These are phyloP conservation scores for Micromys minutus DNA, from an alignment of 2,113 vertebrate genomes.

Conservation along the genomic window DNA sequence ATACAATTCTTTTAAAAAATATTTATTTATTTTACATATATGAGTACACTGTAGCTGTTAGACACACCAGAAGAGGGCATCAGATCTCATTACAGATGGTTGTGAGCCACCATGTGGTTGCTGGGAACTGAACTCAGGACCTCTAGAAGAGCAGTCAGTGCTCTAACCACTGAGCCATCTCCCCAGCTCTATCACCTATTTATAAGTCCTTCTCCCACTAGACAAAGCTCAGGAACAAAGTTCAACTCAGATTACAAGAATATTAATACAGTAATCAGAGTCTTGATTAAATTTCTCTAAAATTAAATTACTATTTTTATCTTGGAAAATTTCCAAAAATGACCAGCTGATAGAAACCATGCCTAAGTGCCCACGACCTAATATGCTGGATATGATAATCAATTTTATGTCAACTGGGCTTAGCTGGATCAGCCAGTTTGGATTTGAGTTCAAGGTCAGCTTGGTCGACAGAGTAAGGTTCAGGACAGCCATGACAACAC, in stretches of 20 bases:
- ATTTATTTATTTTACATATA: too few relatives aligned
- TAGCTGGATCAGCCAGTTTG: neutral
- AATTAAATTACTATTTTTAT: neutral
- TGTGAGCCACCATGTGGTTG: too few relatives aligned
- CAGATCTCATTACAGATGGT: too few relatives aligned
- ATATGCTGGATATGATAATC: neutral
- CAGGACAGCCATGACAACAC: neutral
- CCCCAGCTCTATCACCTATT: too few relatives aligned
- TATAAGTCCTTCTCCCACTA: neutral
- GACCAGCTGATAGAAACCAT: neutral
- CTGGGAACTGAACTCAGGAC: too few relatives aligned
- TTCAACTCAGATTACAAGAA: neutral
- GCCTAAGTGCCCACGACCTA: neutral
- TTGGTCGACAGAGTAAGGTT: neutral
- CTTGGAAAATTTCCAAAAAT: neutral
- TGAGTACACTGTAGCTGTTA: too few relatives aligned
- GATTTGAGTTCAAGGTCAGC: neutral
- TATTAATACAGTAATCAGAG: neutral
- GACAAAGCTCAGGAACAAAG: neutral
- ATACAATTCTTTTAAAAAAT: too few relatives aligned
- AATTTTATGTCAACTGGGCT: neutral
- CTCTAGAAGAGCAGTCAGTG: too few relatives aligned
- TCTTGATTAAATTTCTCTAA: neutral
- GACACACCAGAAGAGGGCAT: too few relatives aligned
- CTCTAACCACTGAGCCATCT: too few relatives aligned